Evolutionary conservation across 2,113 vertebrate genomes (phyloP), one percentile per base, ranked within the genome.

Genomic region (Tragelaphus buxtoni): DNA sequence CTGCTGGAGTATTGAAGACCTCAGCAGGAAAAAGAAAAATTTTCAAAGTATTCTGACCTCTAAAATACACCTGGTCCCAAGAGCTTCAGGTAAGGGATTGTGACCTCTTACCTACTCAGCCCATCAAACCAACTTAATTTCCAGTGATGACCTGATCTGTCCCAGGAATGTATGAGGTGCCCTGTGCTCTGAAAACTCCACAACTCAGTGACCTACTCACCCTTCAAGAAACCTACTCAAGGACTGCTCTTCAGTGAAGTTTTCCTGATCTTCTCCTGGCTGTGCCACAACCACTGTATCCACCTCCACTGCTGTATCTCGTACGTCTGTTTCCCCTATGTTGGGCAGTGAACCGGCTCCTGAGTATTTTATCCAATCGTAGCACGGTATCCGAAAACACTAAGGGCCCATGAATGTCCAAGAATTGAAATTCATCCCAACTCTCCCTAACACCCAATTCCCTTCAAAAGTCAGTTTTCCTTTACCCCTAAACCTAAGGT

Each of bases 401-500:
- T 13, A 35, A 26, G 26, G 39, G n/a, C 26, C 85, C 90, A 24
- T 45, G 39, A 91, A 93, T 1, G 30, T 14, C 32, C 60, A 89
- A 60, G 51, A 91, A 84, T 56, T 58, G 35, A 39, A 87, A 76
- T 26, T 26, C 42, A 74, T 6, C 49, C 56, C 88, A 69, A 51
- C 47, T 91, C 88, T 76, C 61, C 55, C 58, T 24, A 79, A 91
- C 17, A 91, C 58, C 77, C 35, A 77, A 42, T 74, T 76, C 60
- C 72, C 42, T 94, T 56, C 92, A 35, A 93, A 94, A 51, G 85
- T 90, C 92, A 11, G 60, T 72, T 96, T 86, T 95, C 77, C 77
- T 86, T 85, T 85, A 91, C 53, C 53, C 24, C 56, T 12, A 80
- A 92, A 96, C 35, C 61, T 74, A 26, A 24, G 45, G 2, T 39